Evolutionary conservation across 2,888 invertebrate genomes (phyloP).

Genomic region (Agrochola macilenta): DNA sequence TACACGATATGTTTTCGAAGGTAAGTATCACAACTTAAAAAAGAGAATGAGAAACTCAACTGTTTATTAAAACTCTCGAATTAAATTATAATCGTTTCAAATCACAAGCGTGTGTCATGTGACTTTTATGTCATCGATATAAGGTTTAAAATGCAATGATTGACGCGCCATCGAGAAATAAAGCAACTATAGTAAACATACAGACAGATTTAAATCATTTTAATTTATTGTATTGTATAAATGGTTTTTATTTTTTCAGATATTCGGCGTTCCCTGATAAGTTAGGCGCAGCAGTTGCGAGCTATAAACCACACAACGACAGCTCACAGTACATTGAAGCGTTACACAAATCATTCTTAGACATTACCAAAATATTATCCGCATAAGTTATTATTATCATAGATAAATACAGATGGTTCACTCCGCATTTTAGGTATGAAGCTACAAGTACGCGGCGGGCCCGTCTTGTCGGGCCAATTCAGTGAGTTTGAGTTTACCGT

Average conservation of each 20-base stretch:
- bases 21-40: background rate
- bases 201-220: background rate
- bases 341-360: conserved; percentile 93
- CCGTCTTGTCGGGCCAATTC: too few relatives aligned
- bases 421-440: too few relatives aligned
- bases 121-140: background rate
- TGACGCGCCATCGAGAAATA: background rate
- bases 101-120: background rate
- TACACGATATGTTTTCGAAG: background rate
- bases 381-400: conserved; percentile 65
- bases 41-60: background rate
- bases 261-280: conserved; percentile 96
- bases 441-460: too few relatives aligned
- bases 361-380: conserved; percentile 90
- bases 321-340: conserved; percentile 93
- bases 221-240: background rate
- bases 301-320: conserved; percentile 93
- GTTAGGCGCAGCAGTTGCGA: conserved; percentile 95
- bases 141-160: background rate
- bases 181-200: background rate
- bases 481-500: too few relatives aligned
- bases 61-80: background rate
- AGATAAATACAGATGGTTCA: too few relatives aligned
- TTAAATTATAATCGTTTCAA: background rate
- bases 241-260: conserved; percentile 85